These are phyloP conservation scores for Melanotaenia boesemani DNA, from an alignment of 2,797 vertebrate species.

Conservation along the genomic window DNA sequence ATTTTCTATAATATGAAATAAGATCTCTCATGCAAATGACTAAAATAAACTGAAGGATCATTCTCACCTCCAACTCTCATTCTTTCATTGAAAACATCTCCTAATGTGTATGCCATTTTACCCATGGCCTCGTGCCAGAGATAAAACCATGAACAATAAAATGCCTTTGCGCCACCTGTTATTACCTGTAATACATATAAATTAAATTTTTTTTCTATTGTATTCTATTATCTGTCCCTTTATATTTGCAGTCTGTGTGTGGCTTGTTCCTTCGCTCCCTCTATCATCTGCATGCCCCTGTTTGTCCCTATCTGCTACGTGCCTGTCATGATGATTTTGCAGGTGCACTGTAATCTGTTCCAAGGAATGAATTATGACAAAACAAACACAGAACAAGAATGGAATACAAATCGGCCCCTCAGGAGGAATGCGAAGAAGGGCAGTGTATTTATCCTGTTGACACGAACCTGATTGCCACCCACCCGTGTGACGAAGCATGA, in stretches of 20 bases:
- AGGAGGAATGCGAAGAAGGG: conserved; percentile 22
- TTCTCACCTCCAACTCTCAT: conserved; percentile 32
- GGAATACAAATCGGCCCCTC: conserved; percentile 36
- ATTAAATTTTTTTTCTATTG: conserved; percentile 33
- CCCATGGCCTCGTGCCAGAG: conserved; percentile 6
- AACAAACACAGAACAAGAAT: conserved; percentile 29
- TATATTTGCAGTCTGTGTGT: conserved; percentile 11
- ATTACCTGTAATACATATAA: conserved; percentile 30
- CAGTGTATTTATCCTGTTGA: conserved; percentile 12
- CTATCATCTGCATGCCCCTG: conserved; percentile 20
- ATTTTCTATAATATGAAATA: conserved; percentile 39
- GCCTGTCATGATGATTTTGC: conserved; percentile 46
- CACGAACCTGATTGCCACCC: conserved; percentile 17
- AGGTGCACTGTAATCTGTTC: conserved; percentile 53
- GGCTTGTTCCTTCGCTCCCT: neutral
- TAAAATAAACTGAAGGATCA: conserved; percentile 46
- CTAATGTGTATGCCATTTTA: conserved; percentile 28
- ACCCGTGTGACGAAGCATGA: conserved; percentile 8
- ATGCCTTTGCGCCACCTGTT: conserved; percentile 20
- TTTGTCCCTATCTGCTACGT: conserved; percentile 34
- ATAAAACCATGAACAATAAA: conserved; percentile 26
- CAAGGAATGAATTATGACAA: conserved; percentile 55
- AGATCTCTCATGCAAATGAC: conserved; percentile 50
- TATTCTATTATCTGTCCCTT: conserved; percentile 5
- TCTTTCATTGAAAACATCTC: conserved; percentile 32